Base-by-base conservation (phyloP, 2,888 invertebrate genomes). In the Himalopsyche tibetana region DNA sequence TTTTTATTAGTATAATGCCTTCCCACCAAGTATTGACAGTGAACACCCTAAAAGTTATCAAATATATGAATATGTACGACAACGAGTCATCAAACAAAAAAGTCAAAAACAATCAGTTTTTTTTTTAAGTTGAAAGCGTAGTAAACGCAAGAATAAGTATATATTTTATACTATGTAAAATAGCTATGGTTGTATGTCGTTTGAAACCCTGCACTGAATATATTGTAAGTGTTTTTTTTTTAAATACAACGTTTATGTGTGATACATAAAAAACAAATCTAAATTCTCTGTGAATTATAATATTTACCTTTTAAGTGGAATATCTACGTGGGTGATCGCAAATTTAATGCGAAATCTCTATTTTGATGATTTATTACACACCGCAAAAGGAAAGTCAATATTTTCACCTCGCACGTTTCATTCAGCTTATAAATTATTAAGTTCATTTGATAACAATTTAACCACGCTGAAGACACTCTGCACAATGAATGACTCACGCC, bases 311-410 rank as follows among this genome's bases (percentile, higher is more conserved):
- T 38, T 74, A 15, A 36, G 74, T 74, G 36, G 74, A 74, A 36
- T 36, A 28, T 28, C 2, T 28, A 15, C 74, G 74, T 74, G 19
- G 74, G 74, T 15, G 74, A 36, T 4, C 11, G 12, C 36, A 74
- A 74, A 74, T 74, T 74, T 74, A 74, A 74, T 74, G 74, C 36
- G 19, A 74, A 4, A 38, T 38, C 74, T 74, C 74, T 74, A 74
- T 74, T 74, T 74, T 74, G 28, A 6, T 74, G 74, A 74, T 74
- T 74, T 74, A 74, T 74, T 74, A 4, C 12, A 74, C 15, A 74
- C 74, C 74, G 19, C 36, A 15, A 74, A 74, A 19, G 74, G 74
- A 74, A 74, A 74, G 19, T 15, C 74, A 74, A 38, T 74, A 38
- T 74, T 74, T 74, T 74, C n/a, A 74, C 74, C 74, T 28, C 36